phyloP scores from a whole-genome alignment of 2,113 vertebrate genomes.

The Rutilus rutilus region DNA sequence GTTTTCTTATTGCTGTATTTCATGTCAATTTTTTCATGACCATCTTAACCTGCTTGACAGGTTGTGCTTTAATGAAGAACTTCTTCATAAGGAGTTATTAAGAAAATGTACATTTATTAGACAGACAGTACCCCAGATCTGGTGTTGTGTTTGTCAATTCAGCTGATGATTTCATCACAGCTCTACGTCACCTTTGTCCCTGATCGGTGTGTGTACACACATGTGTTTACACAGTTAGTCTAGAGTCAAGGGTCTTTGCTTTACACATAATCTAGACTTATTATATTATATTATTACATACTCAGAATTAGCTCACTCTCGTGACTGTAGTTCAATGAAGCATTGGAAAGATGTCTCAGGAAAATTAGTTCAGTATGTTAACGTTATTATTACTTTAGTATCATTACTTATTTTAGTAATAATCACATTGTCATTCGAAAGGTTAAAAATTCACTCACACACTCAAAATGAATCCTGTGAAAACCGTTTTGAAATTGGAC shows the following conservation, averaged over 20 bases:
- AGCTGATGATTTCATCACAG: slow-evolving; percentile 34
- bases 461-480: no score
- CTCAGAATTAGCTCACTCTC: background rate
- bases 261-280: background rate
- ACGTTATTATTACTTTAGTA: no score
- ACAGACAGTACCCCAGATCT: background rate
- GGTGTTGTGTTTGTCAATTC: slow-evolving; percentile 1
- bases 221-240: slow-evolving; percentile 12
- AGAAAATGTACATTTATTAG: background rate
- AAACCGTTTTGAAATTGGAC: no score
- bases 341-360: background rate
- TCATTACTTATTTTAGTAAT: no score
- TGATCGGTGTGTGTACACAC: slow-evolving; percentile 17
- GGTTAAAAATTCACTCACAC: no score
- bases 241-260: background rate
- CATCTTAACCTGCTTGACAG: background rate
- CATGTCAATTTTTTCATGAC: background rate
- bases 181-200: slow-evolving; percentile 11
- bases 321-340: background rate
- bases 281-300: no score
- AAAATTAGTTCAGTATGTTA: background rate
- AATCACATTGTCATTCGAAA: no score
- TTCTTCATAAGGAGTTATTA: background rate
- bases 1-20: background rate
- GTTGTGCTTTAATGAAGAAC: background rate